Percentiles rank a stretch among this genome's conserved stretches.
Conservation (phyloP, 53 echinoderm and acorn worm genomes). For the Antedon mediterranea region DNA sequence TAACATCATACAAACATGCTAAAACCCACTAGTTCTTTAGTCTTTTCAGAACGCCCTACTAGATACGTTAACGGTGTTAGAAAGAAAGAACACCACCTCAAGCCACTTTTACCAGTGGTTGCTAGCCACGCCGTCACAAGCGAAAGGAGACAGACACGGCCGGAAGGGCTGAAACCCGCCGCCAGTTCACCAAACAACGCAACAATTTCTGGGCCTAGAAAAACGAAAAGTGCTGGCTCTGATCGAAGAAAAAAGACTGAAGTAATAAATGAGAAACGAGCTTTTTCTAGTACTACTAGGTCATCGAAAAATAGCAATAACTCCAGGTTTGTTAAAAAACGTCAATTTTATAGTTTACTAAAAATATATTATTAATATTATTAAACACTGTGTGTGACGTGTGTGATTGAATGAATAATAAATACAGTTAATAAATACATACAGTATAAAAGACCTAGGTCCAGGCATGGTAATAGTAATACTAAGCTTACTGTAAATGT, state of each 20-base stretch:
- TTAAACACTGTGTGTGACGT: too few species aligned
- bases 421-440: too few species aligned
- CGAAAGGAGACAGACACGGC: neutral
- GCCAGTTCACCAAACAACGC: neutral
- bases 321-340: neutral
- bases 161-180: neutral
- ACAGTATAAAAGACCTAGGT: too few species aligned
- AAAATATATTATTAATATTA: too few species aligned
- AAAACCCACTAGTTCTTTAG: neutral
- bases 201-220: neutral
- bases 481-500: too few species aligned
- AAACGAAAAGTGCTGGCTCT: neutral
- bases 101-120: neutral
- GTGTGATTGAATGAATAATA: too few species aligned
- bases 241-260: neutral
- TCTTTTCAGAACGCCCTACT: neutral
- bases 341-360: too few species aligned
- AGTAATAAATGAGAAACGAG: neutral
- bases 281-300: neutral
- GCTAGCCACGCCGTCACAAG: neutral
- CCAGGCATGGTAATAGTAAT: too few species aligned
- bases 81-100: neutral
- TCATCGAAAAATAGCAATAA: neutral
- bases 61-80: neutral
- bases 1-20: neutral